Evolutionary conservation across 1,140 invertebrate genomes (phyloP).

Genomic region (Epicauta chinensis): DNA sequence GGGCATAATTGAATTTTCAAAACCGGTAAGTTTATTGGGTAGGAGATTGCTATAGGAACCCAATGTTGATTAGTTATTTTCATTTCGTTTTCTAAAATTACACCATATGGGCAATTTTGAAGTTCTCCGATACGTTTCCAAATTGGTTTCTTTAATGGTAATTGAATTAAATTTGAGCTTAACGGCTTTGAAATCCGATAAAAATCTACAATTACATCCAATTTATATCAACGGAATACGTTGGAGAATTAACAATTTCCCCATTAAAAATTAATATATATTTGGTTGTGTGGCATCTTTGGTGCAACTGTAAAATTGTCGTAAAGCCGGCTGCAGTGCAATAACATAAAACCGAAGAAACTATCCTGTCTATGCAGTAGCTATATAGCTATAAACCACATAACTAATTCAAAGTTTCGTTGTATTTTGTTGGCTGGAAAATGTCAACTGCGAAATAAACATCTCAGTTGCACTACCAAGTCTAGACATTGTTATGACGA

Average conservation of each 20-base stretch:
- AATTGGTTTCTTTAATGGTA: background rate
- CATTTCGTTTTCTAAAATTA: conserved; percentile 34
- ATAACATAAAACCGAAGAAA: conserved; percentile 18
- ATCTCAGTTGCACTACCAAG: background rate
- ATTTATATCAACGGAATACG: no score
- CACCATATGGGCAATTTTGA: conserved; percentile 41
- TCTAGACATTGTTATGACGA: conserved; percentile 9
- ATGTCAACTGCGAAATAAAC: background rate
- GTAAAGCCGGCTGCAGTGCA: conserved; percentile 3
- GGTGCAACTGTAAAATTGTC: no score
- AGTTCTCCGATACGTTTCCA: conserved; percentile 28
- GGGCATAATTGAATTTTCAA: conserved; percentile 41
- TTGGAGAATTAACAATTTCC: no score
- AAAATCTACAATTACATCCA: no score
- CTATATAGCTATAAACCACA: conserved; percentile 6
- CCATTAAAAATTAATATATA: no score
- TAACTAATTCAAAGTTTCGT: conserved; percentile 18
- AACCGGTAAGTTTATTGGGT: conserved; percentile 39
- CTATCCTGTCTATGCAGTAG: conserved; percentile 11
- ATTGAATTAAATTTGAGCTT: no score
- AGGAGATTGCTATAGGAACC: conserved; percentile 30
- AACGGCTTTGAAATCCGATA: no score
- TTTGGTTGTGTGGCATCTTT: no score
- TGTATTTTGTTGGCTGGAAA: conserved; percentile 1
- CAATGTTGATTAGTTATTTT: conserved; percentile 36